Percentiles rank a stretch among this genome's conserved stretches.
These are phyloP conservation scores for Solea senegalensis DNA, from an alignment of 2,113 vertebrate genomes.

Conservation along the genomic window DNA sequence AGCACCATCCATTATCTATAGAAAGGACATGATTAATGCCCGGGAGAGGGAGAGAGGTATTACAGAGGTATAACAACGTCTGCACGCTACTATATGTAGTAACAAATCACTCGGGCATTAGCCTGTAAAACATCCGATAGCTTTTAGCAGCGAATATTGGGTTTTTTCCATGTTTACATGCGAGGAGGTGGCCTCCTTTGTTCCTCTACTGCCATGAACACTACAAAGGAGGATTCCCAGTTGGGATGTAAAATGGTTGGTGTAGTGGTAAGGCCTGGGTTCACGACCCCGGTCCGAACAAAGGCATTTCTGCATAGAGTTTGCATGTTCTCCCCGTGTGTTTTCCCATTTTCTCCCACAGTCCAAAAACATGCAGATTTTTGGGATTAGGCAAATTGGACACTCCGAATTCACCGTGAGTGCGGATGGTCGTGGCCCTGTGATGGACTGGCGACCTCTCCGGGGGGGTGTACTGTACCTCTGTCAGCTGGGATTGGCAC, in stretches of 20 bases:
- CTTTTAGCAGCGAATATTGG: background rate
- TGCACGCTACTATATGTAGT: slow-evolving; percentile 24
- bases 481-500: too few species aligned
- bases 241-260: background rate
- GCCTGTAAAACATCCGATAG: slow-evolving; percentile 19
- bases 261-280: background rate
- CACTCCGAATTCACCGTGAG: too few species aligned
- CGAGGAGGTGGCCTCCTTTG: slow-evolving; percentile 17
- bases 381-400: too few species aligned
- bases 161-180: background rate
- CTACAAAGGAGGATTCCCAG: slow-evolving; percentile 10
- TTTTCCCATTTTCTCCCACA: too few species aligned
- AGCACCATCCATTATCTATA: slow-evolving; percentile 73
- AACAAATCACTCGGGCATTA: too few species aligned
- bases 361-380: too few species aligned
- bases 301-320: too few species aligned
- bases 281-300: too few species aligned
- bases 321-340: too few species aligned
- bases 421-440: too few species aligned
- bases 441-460: too few species aligned
- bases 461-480: too few species aligned
- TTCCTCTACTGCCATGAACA: background rate
- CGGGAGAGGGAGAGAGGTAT: slow-evolving; percentile 28
- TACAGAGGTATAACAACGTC: slow-evolving; percentile 4
- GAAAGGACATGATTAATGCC: slow-evolving; percentile 64